phyloP scores from a whole-genome alignment of 2,888 invertebrate genomes.

The Phlogophora meticulosa region DNA sequence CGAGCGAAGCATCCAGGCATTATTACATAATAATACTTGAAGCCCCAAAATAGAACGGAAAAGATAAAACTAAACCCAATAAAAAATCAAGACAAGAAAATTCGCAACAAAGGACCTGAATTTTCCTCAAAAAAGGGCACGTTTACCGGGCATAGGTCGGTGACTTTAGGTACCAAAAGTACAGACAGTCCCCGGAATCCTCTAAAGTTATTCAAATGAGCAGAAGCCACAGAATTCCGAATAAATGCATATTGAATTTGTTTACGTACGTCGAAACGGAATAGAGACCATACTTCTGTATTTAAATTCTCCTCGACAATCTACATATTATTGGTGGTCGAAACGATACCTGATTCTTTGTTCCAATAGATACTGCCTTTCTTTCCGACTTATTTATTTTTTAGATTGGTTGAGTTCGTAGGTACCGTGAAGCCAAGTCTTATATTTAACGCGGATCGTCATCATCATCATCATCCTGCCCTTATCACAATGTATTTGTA shows the following conservation, averaged over 20 bases:
- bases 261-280: conserved; percentile 86
- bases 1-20: too few relatives aligned
- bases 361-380: conserved; percentile 58
- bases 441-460: too few relatives aligned
- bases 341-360: conserved; percentile 72
- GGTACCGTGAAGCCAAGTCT: too few relatives aligned
- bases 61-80: conserved; percentile 29
- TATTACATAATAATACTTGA: too few relatives aligned
- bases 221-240: conserved; percentile 80
- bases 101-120: conserved; percentile 30
- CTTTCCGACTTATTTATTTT: conserved; percentile 25
- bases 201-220: conserved; percentile 88
- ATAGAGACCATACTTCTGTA: conserved; percentile 84
- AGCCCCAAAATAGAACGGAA: neutral
- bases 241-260: conserved; percentile 90
- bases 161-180: conserved; percentile 54
- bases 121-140: conserved; percentile 39
- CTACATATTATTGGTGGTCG: conserved; percentile 85
- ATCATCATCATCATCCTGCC: too few relatives aligned
- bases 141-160: conserved; percentile 59
- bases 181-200: conserved; percentile 73
- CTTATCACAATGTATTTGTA: too few relatives aligned
- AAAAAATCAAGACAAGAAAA: conserved; percentile 42
- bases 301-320: conserved; percentile 85
- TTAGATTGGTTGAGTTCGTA: too few relatives aligned